Conservation (phyloP, 37 sponge, comb jelly and placozoan genomes). For the Petrosia ficiformis region DNA sequence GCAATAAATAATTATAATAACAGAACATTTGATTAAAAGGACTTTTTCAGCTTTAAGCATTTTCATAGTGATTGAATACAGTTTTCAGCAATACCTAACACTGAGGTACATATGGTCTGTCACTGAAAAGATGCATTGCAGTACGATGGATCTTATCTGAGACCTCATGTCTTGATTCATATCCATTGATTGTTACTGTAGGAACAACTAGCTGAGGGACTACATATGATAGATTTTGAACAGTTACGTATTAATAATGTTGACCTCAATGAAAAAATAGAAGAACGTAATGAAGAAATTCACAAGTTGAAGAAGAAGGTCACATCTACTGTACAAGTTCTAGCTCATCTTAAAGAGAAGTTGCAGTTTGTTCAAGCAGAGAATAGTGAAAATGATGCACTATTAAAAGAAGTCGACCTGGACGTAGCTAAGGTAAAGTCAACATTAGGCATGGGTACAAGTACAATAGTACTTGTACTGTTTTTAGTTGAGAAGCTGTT, state of each 20-base stretch:
- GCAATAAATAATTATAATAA: too few species aligned
- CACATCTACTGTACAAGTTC: conserved; percentile 91
- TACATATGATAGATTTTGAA: conserved; percentile 98
- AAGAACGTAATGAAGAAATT: conserved; percentile 97
- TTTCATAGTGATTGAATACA: too few species aligned
- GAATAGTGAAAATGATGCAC: conserved; percentile 40
- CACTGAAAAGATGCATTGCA: not conserved
- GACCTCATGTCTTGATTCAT: too few species aligned
- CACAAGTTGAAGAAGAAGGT: conserved; percentile 89
- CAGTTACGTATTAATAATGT: conserved; percentile 97
- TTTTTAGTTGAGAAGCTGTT: too few species aligned
- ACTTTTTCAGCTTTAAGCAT: too few species aligned
- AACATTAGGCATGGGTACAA: too few species aligned
- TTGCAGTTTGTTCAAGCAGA: conserved; percentile 93
- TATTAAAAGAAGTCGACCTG: conserved; percentile 53
- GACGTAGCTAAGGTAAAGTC: conserved; percentile 57
- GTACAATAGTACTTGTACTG: too few species aligned
- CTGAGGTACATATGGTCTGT: not conserved
- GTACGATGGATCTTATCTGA: too few species aligned
- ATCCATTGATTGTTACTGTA: too few species aligned
- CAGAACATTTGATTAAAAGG: too few species aligned
- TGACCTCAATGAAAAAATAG: conserved; percentile 96
- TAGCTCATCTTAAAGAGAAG: conserved; percentile 98
- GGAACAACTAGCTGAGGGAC: conserved; percentile 95
- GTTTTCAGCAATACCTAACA: not conserved